Evolutionary conservation across 2,888 invertebrate genomes (phyloP), one percentile per base, ranked within the genome.

Genomic region (Dasysyrphus tricinctus): DNA sequence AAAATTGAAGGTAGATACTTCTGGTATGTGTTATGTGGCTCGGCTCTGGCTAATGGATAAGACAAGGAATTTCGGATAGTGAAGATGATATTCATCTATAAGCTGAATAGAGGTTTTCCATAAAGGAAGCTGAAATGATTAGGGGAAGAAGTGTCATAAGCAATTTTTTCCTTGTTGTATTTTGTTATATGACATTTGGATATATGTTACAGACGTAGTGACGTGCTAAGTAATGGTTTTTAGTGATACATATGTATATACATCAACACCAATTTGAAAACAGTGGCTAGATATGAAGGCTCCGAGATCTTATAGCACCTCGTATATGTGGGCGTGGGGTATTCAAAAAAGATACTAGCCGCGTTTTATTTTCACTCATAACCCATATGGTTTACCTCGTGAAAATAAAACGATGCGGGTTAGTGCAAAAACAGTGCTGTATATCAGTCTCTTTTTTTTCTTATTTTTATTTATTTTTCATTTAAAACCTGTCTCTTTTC

Each of bases 21-120:
- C 5, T 37, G 6, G 8, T 24, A 24, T 24, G 24, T 24, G 3
- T n/a, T 51, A 56, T 32, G n/a, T 59, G 16, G 16, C n/a, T n/a
- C n/a, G n/a, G n/a, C n/a, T n/a, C n/a, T 34, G 5, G 39, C 61
- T 61, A 61, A 61, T 61, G 61, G 61, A 42, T 61, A 61, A 24
- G 24, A 42, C n/a, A 61, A 61, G 39, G 12, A 37, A 59, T 61
- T 61, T 24, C 7, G 2, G 24, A 39, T 59, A 59, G 39, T 39
- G 19, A 61, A 61, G 42, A 61, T 24, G 61, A 42, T 61, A 42
- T 61, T 61, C 39, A 61, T 61, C 39, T 61, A 42, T 61, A 24
- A 11, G 24, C 24, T 61, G 39, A 42, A 42, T 11, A 34, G 4
- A 61, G 1, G 19, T 42, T 37, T 37, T 54, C 8, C 29, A 6